Evolutionary conservation across 2,888 invertebrate species (phyloP).

Genomic region (Apamea epomidion): DNA sequence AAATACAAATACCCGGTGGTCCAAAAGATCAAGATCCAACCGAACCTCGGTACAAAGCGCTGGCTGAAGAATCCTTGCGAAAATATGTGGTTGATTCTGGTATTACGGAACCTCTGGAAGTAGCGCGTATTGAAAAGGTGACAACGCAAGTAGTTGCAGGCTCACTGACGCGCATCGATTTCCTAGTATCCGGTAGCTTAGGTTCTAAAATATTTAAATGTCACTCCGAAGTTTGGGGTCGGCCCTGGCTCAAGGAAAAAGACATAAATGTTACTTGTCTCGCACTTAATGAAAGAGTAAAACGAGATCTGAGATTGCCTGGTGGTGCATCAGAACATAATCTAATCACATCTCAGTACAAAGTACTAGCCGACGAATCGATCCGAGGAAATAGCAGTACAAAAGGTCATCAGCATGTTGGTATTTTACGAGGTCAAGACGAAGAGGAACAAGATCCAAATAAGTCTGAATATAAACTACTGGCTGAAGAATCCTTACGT

Average conservation of each 20-base stretch:
- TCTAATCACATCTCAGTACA: slow-evolving; percentile 56
- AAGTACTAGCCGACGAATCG: slow-evolving; percentile 62
- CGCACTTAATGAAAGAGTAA: slow-evolving; percentile 66
- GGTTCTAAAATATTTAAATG: neutral
- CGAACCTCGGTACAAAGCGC: slow-evolving; percentile 1
- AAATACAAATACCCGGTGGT: neutral
- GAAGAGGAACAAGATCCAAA: slow-evolving; percentile 42
- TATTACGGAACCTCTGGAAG: rapidly evolving
- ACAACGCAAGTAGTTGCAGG: slow-evolving; percentile 70
- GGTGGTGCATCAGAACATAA: slow-evolving; percentile 51
- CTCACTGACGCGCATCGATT: slow-evolving; percentile 56
- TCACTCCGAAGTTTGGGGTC: slow-evolving; percentile 64
- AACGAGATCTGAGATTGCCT: slow-evolving; percentile 22
- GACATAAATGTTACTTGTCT: slow-evolving; percentile 64
- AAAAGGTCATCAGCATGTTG: neutral
- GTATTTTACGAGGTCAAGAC: slow-evolving; percentile 24
- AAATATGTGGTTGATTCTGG: neutral
- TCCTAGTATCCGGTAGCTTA: slow-evolving; percentile 23
- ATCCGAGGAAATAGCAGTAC: neutral
- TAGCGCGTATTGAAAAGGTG: slow-evolving; percentile 59
- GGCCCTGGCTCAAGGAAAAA: slow-evolving; percentile 63
- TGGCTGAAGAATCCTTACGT: slow-evolving; percentile 55
- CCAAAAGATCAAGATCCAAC: slow-evolving; percentile 1
- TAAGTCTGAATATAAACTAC: slow-evolving; percentile 45
- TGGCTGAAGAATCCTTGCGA: slow-evolving; percentile 50